Evolutionary conservation across 2,888 invertebrate genomes (phyloP).

Genomic region (Hypomecis punctinalis): DNA sequence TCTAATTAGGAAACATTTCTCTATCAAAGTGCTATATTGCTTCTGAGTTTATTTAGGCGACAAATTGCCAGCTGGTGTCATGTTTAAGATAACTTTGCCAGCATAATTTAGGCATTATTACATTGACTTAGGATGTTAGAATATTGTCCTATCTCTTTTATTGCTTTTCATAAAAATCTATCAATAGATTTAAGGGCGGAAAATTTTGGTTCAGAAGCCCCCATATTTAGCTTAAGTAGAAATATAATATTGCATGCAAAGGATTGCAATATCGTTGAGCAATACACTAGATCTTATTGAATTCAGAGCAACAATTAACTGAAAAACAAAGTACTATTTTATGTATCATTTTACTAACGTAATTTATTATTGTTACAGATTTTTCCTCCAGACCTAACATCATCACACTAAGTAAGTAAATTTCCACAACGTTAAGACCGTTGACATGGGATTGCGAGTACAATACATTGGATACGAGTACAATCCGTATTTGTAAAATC

Average conservation of each 20-base stretch:
- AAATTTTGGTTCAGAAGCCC: not conserved
- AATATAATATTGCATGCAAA: not conserved
- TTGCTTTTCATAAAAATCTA: conserved; percentile 10
- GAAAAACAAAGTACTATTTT: not conserved
- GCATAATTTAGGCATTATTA: conserved; percentile 21
- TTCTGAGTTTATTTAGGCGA: conserved; percentile 14
- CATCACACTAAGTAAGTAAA: conserved; percentile 33
- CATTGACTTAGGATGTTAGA: conserved; percentile 31
- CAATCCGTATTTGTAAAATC: conserved; percentile 17
- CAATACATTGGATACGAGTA: too few species aligned
- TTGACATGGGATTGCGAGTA: too few species aligned
- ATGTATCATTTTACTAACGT: conserved; percentile 1
- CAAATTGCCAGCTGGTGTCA: conserved; percentile 10
- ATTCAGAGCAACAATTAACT: too few species aligned
- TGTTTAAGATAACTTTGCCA: conserved; percentile 19
- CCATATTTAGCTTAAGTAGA: too few species aligned
- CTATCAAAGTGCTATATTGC: conserved; percentile 14
- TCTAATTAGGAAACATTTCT: conserved; percentile 18
- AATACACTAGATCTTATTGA: too few species aligned
- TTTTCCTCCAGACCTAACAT: conserved; percentile 16
- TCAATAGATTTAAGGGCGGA: conserved; percentile 1
- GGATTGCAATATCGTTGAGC: not conserved
- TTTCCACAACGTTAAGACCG: not conserved
- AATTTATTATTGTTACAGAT: conserved; percentile 37
- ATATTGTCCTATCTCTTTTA: conserved; percentile 7